Conservation (phyloP, 2,797 vertebrate genomes). For the Phoeniculus purpureus region DNA sequence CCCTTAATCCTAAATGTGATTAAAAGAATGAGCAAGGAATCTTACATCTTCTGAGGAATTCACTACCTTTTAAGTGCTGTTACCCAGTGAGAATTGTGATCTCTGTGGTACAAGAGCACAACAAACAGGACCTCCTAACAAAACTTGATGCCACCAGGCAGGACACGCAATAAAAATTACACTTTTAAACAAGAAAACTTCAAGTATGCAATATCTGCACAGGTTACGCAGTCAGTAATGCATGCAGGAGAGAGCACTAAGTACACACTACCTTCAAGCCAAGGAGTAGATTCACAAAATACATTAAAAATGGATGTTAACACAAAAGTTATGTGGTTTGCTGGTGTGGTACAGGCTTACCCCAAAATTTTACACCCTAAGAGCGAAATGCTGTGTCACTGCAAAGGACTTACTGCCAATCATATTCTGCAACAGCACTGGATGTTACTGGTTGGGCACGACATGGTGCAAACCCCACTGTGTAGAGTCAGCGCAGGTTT, state of each 20-base stretch:
- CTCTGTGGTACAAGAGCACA: neutral
- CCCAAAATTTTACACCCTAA: neutral
- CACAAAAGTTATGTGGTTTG: neutral
- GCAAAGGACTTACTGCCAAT: neutral
- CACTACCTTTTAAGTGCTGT: neutral
- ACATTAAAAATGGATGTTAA: neutral
- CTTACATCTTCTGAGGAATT: constrained; percentile 34
- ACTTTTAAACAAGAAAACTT: neutral
- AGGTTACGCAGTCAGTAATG: neutral
- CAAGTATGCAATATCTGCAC: neutral
- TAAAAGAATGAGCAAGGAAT: constrained; percentile 27
- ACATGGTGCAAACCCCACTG: neutral
- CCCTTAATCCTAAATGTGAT: constrained; percentile 63
- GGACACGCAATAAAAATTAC: neutral
- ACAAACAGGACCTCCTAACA: neutral
- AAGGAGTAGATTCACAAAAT: neutral
- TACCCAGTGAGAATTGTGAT: neutral
- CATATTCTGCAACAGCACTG: neutral
- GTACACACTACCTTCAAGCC: neutral
- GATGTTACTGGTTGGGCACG: neutral
- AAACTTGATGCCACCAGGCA: neutral
- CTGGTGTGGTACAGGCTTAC: neutral
- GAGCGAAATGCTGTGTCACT: neutral
- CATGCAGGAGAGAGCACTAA: neutral
- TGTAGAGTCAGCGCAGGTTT: neutral